Conservation (phyloP, 2,888 invertebrate genomes). For the Oxyteleia sp. region DNA sequence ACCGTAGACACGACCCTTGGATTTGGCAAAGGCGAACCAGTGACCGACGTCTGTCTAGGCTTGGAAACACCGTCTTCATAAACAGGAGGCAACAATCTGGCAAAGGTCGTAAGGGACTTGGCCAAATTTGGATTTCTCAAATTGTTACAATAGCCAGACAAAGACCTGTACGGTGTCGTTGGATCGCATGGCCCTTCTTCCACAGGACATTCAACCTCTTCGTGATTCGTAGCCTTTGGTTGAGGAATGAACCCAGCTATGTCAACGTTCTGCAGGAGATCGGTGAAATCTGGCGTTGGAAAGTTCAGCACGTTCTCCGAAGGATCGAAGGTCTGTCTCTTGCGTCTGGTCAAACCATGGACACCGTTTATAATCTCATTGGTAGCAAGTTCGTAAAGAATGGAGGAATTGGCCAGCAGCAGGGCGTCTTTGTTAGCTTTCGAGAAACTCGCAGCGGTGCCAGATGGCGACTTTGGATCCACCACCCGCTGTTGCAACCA, state of each 20-base stretch:
- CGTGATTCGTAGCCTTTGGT: slow-evolving; percentile 89
- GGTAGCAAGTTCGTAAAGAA: slow-evolving; percentile 95
- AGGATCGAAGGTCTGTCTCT: slow-evolving; percentile 92
- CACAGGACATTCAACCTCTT: slow-evolving; percentile 92
- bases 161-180: slow-evolving; percentile 91
- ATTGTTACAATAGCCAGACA: slow-evolving; percentile 96
- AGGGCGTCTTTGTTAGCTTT: slow-evolving; percentile 95
- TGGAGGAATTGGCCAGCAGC: slow-evolving; percentile 94
- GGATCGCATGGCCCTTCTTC: slow-evolving; percentile 91
- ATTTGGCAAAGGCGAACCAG: slow-evolving; percentile 93
- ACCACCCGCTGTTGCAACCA: slow-evolving; percentile 90
- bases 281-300: slow-evolving; percentile 91
- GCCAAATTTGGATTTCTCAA: slow-evolving; percentile 94
- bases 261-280: slow-evolving; percentile 93
- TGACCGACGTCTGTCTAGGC: slow-evolving; percentile 92
- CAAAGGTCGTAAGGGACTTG: slow-evolving; percentile 94
- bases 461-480: slow-evolving; percentile 95
- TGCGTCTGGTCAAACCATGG: slow-evolving; percentile 88
- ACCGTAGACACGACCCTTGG: slow-evolving; percentile 95
- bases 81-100: slow-evolving; percentile 93
- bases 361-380: slow-evolving; percentile 93
- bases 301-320: slow-evolving; percentile 88
- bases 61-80: slow-evolving; percentile 96
- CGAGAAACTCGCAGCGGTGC: slow-evolving; percentile 96
- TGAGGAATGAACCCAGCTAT: slow-evolving; percentile 91